Evolutionary conservation across 2,888 invertebrate species (phyloP), one percentile per base, ranked within the genome.

Genomic region (Ceratothoa steindachneri): DNA sequence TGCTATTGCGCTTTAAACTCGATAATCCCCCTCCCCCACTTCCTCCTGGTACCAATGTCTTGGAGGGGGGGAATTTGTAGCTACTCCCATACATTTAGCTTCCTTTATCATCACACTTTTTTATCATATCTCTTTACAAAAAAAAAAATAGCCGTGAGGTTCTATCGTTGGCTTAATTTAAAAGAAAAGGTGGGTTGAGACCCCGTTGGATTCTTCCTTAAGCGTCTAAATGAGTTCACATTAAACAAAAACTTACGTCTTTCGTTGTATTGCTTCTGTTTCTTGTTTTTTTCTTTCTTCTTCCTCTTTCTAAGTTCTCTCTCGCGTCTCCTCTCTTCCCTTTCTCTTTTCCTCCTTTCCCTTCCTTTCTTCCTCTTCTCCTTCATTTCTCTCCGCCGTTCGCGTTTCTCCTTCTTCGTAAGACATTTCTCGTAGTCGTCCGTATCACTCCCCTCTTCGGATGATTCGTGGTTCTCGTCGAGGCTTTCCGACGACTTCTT

Each of bases 291-390:
- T 0, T 7, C 1, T 69, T 51, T 52, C 52, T 69, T 69, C 27
- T 53, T 53, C n/a, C 1, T 28, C 52, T 27, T 27, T n/a, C n/a
- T 69, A 30, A n/a, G 28, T 30, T 60, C 24, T 31, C 31, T 27
- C 41, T 24, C 29, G 15, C 5, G 53, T 31, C 53, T 24, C 15
- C 68, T 41, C 15, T 68, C 41, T 55, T 60, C 53, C 12, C 31
- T 19, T 41, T 31, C 29, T 55, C 60, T 19, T 19, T 60, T 51
- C 30, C 24, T 41, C 19, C 30, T 65, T 67, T 72, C 72, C 24
- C 67, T 4, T 19, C 27, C 72, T 15, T n/a, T 7, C 19, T 27
- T 31, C 67, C 41, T 30, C 24, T 19, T 67, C 19, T 67, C 67
- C 30, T 2, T 67, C 9, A 60, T 24, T 60, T 60, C 60, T 60